Conservation (phyloP, 2,113 vertebrate species). For the Oreochromis tanganicae region DNA sequence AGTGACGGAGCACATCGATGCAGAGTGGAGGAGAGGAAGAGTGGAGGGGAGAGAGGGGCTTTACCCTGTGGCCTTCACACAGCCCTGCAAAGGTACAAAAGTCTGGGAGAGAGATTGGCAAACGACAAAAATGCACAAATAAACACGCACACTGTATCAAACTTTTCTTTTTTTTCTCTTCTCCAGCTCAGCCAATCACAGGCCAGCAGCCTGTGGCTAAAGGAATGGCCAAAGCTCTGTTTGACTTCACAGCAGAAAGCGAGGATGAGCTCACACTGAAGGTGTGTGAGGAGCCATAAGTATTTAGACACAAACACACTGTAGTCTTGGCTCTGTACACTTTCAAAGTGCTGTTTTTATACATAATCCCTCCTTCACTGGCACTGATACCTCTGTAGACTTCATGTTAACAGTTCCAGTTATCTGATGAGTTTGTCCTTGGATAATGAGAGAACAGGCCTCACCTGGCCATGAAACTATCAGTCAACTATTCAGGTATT, state of each 20-base stretch:
- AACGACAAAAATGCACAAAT: not conserved
- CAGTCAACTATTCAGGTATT: accelerated
- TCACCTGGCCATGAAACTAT: accelerated
- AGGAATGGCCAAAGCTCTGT: slow-evolving; percentile 79
- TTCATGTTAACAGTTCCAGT: not conserved
- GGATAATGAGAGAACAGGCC: accelerated
- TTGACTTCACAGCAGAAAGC: slow-evolving; percentile 84
- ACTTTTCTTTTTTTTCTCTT: not conserved
- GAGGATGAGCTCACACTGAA: slow-evolving; percentile 89
- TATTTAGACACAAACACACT: not conserved
- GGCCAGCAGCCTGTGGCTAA: slow-evolving; percentile 39
- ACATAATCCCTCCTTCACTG: not conserved
- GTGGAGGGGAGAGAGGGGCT: slow-evolving; percentile 81
- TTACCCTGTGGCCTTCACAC: slow-evolving; percentile 84
- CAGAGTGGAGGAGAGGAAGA: slow-evolving; percentile 81
- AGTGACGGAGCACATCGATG: slow-evolving; percentile 74
- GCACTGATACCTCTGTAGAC: not conserved
- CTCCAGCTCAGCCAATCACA: slow-evolving; percentile 48
- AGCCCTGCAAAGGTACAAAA: slow-evolving; percentile 71
- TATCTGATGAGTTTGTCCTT: accelerated
- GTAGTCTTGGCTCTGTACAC: not conserved
- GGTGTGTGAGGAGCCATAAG: slow-evolving; percentile 60
- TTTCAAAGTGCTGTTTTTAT: not conserved
- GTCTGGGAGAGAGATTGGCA: not conserved
- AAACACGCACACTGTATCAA: not conserved